Evolutionary conservation across 2,888 invertebrate species (phyloP).

Genomic region (Ectemnius lituratus): DNA sequence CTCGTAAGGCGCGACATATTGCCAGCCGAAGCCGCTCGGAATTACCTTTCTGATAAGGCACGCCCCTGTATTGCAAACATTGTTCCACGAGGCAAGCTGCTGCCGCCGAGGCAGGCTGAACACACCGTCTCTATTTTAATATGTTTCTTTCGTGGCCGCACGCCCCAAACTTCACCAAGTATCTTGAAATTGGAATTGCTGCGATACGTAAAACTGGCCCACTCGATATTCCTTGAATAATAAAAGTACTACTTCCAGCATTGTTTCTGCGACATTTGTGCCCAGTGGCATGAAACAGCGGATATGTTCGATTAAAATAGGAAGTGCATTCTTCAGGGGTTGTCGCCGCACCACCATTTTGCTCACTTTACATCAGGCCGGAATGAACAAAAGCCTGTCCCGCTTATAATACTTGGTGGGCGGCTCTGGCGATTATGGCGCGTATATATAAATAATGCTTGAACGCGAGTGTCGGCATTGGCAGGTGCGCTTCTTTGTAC

Average conservation of each 20-base stretch:
- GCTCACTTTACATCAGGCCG: too few species aligned
- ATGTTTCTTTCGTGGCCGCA: not conserved
- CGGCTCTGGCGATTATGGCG: not conserved
- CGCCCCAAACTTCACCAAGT: not conserved
- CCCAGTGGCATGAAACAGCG: too few species aligned
- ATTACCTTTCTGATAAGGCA: conserved; percentile 16
- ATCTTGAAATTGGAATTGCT: not conserved
- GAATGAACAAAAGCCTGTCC: too few species aligned
- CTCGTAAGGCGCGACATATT: conserved; percentile 3
- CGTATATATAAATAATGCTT: conserved; percentile 1
- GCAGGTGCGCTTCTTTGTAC: conserved; percentile 1
- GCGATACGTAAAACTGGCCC: not conserved
- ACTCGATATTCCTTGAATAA: conserved; percentile 4
- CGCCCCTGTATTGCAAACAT: not conserved
- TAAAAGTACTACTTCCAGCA: not conserved
- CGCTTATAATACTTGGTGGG: too few species aligned
- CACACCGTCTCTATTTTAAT: not conserved
- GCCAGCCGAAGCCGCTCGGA: not conserved
- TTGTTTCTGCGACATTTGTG: too few species aligned
- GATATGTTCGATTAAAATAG: too few species aligned
- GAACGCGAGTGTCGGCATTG: conserved; percentile 1
- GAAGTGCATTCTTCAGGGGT: too few species aligned
- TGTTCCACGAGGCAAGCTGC: not conserved
- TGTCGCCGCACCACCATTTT: too few species aligned
- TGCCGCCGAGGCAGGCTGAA: not conserved